These are phyloP conservation scores for Conger conger DNA, from an alignment of 2,113 vertebrate genomes.

Conservation along the genomic window DNA sequence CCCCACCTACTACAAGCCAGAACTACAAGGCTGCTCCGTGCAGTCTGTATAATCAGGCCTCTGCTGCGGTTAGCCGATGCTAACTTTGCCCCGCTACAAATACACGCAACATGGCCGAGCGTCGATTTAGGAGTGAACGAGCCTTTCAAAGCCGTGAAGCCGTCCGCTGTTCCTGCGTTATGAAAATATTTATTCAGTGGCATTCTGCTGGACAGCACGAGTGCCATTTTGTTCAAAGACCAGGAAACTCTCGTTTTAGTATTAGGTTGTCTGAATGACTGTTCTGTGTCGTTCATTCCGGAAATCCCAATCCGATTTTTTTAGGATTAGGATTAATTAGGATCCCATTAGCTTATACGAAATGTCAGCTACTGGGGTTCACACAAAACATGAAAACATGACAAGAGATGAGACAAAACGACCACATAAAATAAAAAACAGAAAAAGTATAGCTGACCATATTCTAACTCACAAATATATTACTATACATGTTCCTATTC, in stretches of 20 bases:
- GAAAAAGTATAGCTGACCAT: too few relatives aligned
- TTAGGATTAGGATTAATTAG: too few relatives aligned
- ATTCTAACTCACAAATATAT: too few relatives aligned
- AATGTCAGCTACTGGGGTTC: too few relatives aligned
- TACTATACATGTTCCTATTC: too few relatives aligned
- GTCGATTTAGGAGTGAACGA: not conserved
- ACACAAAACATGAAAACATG: too few relatives aligned
- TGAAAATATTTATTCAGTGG: slow-evolving; percentile 1
- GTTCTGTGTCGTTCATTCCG: not conserved
- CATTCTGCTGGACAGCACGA: not conserved
- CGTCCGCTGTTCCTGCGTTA: not conserved
- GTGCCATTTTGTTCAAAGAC: not conserved
- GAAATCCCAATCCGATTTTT: too few relatives aligned
- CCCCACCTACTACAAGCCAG: slow-evolving; percentile 4
- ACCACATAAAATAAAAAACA: too few relatives aligned
- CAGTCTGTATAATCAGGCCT: not conserved
- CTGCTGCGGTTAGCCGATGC: not conserved
- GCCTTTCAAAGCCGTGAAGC: not conserved
- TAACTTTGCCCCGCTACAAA: not conserved
- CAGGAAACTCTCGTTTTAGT: not conserved
- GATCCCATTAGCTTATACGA: too few relatives aligned
- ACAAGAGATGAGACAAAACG: too few relatives aligned
- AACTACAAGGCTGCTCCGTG: slow-evolving; percentile 17
- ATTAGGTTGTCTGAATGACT: not conserved
- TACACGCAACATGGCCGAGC: not conserved